Conservation (phyloP, 2,797 vertebrate species). For the Cirrhinus molitorella region DNA sequence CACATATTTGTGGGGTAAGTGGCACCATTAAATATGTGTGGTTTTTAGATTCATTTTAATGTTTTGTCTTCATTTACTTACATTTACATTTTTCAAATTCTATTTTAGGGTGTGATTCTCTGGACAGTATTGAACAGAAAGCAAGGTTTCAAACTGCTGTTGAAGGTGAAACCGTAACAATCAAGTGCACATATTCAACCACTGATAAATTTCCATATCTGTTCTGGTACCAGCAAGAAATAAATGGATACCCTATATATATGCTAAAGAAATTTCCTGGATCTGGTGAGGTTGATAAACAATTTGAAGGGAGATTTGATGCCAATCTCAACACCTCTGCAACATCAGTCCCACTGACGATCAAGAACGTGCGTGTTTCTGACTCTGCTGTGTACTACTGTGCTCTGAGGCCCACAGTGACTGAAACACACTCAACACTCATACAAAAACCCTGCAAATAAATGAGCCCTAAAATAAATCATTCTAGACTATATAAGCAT, state of each 20-base stretch:
- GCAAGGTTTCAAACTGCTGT: conserved; percentile 18
- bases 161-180: conserved; percentile 45
- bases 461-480: not conserved
- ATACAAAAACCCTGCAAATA: not conserved
- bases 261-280: conserved; percentile 41
- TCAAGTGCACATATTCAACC: conserved; percentile 52
- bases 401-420: conserved; percentile 36
- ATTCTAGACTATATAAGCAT: no score
- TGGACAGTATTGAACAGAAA: conserved; percentile 52
- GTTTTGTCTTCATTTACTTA: not conserved
- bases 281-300: conserved; percentile 17
- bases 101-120: conserved; percentile 41
- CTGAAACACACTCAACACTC: conserved; percentile 24
- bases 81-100: not conserved
- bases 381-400: conserved; percentile 47
- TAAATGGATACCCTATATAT: conserved; percentile 42
- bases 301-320: conserved; percentile 10
- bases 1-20: conserved; percentile 25
- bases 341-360: conserved; percentile 42
- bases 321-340: conserved; percentile 7
- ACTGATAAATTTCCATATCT: not conserved
- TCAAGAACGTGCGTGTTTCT: conserved; percentile 15
- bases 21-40: not conserved
- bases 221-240: conserved; percentile 62
- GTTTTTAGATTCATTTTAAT: not conserved